Base-by-base conservation (phyloP, 53 echinoderm and acorn worm genomes). In the Paelopatides confundens region DNA sequence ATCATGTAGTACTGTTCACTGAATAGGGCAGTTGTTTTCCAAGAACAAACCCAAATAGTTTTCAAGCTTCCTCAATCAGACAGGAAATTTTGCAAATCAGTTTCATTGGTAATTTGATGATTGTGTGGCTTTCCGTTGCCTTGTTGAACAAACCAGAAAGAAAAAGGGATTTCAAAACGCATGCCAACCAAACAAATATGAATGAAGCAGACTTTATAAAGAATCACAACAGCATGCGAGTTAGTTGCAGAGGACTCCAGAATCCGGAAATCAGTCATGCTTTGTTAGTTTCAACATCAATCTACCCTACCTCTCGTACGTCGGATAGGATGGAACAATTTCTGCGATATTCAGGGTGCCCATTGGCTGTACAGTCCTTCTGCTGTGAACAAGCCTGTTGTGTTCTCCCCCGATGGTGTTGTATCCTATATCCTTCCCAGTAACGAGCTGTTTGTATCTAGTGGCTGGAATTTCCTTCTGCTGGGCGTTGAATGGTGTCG, bases 361-460 rank as follows among this genome's bases (percentile, higher is more conserved):
- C 21, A 79, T 50, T 33, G 79, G 79, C 21, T 53, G 79, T 30
- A 50, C 54, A 11, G 31, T 67, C 79, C 52, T 79, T 34, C 31
- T 79, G 33, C 79, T 79, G 11, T 79, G 79, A 17, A 79, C 53
- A 28, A 79, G 28, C 52, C 79, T 29, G 13, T 51, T 50, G 53
- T 79, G 79, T 52, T 79, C 79, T 8, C 47, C 33, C 18, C 79
- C 51, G 53, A 79, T 79, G 51, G 79, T 79, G 58, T 79, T 79
- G 54, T 79, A 79, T n/a, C 79, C 51, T 54, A 79, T 52, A 21
- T 79, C 51, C 53, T 53, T 79, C 28, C 79, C 79, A 4, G 79
- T 33, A 30, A 52, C 52, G 52, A 50, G 29, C 79, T 79, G 79
- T 32, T 53, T 48, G 17, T 53, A 50, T 14, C 31, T 50, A 28